Conservation (phyloP, 2,797 vertebrate genomes). For the Sandelia bainsii region DNA sequence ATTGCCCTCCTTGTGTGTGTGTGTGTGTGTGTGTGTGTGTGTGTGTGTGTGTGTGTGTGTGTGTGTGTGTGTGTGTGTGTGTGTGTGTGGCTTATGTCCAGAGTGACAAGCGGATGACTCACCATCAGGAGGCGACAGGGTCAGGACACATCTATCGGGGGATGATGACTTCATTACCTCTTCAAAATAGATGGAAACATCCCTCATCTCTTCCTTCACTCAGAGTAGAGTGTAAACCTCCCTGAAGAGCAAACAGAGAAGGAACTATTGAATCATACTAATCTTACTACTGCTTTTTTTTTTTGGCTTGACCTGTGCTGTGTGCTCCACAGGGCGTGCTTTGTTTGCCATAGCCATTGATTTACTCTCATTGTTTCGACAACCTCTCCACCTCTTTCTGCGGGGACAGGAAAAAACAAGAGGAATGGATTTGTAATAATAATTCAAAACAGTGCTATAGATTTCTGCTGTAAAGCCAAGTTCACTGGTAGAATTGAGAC, state of each 20-base stretch:
- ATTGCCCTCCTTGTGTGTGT: constrained; percentile 6
- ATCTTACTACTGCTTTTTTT: constrained; percentile 48
- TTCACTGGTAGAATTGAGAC: constrained; percentile 65
- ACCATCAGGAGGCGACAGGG: constrained; percentile 55
- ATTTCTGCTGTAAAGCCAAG: constrained; percentile 71
- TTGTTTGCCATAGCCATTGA: constrained; percentile 72
- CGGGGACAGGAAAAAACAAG: constrained; percentile 55
- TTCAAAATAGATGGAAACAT: constrained; percentile 68
- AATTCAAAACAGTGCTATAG: constrained; percentile 74
- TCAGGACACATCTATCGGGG: constrained; percentile 49
- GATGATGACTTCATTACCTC: constrained; percentile 72
- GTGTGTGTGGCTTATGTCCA: constrained; percentile 21
- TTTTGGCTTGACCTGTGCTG: constrained; percentile 59
- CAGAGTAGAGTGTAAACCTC: constrained; percentile 28
- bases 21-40: constrained; percentile 9
- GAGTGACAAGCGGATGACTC: constrained; percentile 56
- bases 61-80: constrained; percentile 11
- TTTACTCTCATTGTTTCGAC: constrained; percentile 73
- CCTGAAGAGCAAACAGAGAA: constrained; percentile 38
- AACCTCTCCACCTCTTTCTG: constrained; percentile 58
- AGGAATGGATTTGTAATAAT: constrained; percentile 76
- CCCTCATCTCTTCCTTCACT: constrained; percentile 32
- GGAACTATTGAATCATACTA: constrained; percentile 61
- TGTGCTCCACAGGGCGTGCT: constrained; percentile 51
- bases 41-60: constrained; percentile 18